These are phyloP conservation scores for Nomada fabriciana DNA, from an alignment of 2,888 invertebrate genomes.

Conservation along the genomic window DNA sequence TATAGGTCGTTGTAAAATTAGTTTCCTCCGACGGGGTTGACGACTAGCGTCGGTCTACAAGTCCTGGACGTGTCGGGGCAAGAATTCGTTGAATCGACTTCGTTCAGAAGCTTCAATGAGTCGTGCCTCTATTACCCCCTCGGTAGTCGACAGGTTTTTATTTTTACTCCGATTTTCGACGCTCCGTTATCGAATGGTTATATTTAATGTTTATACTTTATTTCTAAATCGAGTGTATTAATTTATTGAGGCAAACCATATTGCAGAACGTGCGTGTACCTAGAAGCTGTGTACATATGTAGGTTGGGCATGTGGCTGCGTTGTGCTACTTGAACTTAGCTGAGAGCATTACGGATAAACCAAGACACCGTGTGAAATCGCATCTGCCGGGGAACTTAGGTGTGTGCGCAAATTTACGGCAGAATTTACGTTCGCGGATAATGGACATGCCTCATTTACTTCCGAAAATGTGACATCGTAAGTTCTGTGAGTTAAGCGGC, in stretches of 20 bases:
- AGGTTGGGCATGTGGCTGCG: neutral
- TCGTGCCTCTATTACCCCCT: constrained; percentile 1
- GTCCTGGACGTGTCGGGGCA: constrained; percentile 48
- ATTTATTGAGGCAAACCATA: neutral
- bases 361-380: constrained; percentile 28
- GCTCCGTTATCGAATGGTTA: neutral
- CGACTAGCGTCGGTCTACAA: constrained; percentile 65
- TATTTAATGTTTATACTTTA: neutral
- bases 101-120: constrained; percentile 22
- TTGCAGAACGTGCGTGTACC: no score
- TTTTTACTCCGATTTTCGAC: no score
- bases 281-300: neutral
- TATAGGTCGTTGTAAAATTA: constrained; percentile 72
- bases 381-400: constrained; percentile 38
- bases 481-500: constrained; percentile 1
- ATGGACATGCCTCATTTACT: constrained; percentile 38
- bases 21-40: constrained; percentile 65
- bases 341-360: neutral
- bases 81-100: constrained; percentile 28
- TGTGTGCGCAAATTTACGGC: constrained; percentile 35
- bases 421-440: constrained; percentile 34
- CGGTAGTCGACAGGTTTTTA: neutral
- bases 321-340: constrained; percentile 1
- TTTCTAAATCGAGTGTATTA: neutral
- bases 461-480: constrained; percentile 22